Base-by-base conservation (phyloP, 2,797 vertebrate species). In the Chrysolophus pictus region DNA sequence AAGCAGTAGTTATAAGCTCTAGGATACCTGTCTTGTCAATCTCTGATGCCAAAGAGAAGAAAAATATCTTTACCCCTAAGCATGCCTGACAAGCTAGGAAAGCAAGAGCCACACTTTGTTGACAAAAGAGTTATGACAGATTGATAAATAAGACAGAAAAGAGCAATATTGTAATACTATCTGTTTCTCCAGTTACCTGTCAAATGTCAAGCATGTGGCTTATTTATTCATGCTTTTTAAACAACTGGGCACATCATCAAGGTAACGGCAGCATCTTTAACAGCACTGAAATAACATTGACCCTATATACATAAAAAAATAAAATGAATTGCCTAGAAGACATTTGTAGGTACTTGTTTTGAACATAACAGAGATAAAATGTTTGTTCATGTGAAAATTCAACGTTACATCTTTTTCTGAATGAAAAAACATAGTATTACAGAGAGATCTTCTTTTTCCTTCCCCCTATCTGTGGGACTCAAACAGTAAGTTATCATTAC, bases 401-500 rank as follows among this genome's bases (percentile, higher is more conserved):
- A 89, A 44, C 17, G 14, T 1, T 70, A 26, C 10, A 85, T 13
- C 37, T 85, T 83, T 29, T 77, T 85, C 46, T 81, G 35, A 95
- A 75, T 39, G 44, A 77, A 65, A 47, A 47, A 51, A 5, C n/a
- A 7, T 14, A 29, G 28, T 22, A 22, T 33, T 67, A n/a, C 11
- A 72, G 14, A 2, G 6, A 31, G 39, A 28, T 8, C 23, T 17
- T 44, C n/a, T 44, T 44, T 18, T 44, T 44, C 9, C 42, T 18
- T 9, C 42, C 42, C 42, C 42, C 2, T 37, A 58, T 73, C 11
- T 35, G 67, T 75, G 39, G 6, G 71, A 68, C 33, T 86, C 69
- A 21, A 85, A 65, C 64, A 78, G 29, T 88, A 82, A 86, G 78
- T 47, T 93, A 77, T 67, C 37, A 9, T 88, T 91, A 94, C 42